These are phyloP conservation scores for Procambarus virginalis DNA, from an alignment of 1,140 invertebrate genomes.

Conservation along the genomic window DNA sequence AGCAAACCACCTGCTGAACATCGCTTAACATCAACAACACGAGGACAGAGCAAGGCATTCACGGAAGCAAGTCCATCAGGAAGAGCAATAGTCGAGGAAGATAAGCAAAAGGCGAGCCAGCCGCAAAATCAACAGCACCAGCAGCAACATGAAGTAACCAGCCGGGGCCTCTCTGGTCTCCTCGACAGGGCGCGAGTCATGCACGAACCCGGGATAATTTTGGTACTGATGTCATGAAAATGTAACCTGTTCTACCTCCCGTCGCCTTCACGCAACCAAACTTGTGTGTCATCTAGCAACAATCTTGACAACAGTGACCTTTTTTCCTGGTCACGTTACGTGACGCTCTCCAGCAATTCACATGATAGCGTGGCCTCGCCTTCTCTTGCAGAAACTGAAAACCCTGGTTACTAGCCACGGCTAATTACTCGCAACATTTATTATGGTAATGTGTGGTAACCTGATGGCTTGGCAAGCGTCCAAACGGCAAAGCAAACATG, in stretches of 20 bases:
- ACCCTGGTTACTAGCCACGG: not conserved
- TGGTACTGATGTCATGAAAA: slow-evolving; percentile 12
- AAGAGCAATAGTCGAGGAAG: no score
- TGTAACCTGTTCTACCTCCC: slow-evolving; percentile 8
- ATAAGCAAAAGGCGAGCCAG: no score
- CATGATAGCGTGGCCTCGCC: not conserved
- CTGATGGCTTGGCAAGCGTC: not conserved
- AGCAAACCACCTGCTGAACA: no score
- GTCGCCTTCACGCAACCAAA: not conserved
- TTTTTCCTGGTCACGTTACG: not conserved
- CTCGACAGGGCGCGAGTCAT: not conserved
- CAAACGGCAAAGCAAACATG: not conserved
- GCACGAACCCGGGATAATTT: not conserved
- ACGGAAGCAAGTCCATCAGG: no score
- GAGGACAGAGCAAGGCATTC: no score
- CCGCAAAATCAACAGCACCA: not conserved
- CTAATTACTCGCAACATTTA: not conserved
- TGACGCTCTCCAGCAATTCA: not conserved
- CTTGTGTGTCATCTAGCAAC: not conserved
- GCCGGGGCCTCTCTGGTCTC: not conserved
- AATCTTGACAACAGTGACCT: not conserved
- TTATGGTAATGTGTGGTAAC: not conserved
- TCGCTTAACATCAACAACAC: no score
- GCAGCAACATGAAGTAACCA: not conserved
- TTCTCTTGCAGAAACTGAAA: not conserved